Evolutionary conservation across 2,888 invertebrate genomes (phyloP), one percentile per base, ranked within the genome.

Genomic region (Autographa gamma): DNA sequence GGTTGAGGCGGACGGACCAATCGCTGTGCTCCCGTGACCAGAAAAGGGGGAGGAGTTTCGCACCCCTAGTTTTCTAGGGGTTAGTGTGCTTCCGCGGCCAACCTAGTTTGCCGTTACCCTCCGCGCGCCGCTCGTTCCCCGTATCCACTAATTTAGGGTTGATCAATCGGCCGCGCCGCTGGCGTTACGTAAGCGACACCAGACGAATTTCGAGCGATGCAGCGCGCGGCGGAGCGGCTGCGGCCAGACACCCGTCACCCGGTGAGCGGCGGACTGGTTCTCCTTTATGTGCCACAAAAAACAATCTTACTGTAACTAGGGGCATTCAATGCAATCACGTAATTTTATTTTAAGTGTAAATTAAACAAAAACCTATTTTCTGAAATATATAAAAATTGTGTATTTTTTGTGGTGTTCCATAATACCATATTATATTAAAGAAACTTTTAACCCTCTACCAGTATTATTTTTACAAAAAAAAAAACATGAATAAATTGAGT

Each of bases 41-140:
- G 95, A 95, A 95, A 95, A 95, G 95, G 88, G 95, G 95, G 95
- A 90, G 95, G 95, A 95, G 95, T 95, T 95, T 95, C 94, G 94
- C 95, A 95, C 95, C 95, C 95, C 95, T 95, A 95, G 95, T 95
- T 95, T 95, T 95, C 95, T 95, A 95, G 95, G 95, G 95, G 95
- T 95, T 95, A 95, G 95, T 95, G 93, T 95, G 95, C 95, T 95
- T 95, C 93, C 95, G 95, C 92, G 93, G 93, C 95, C 95, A 95
- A 95, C 95, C 95, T 95, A 95, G 95, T 95, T 95, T 94, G 92
- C 91, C 88, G 91, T 91, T 87, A 84, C 89, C 92, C 88, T 85
- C 92, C 92, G 93, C 93, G 88, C 92, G 83, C 86, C 91, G 85
- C 88, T 71, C 85, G 80, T 86, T 87, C 92, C 92, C 90, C 90